Percentiles rank a stretch among this genome's conserved stretches.
These are phyloP conservation scores for Bellardia bayeri DNA, from an alignment of 2,888 invertebrate species.

Conservation along the genomic window DNA sequence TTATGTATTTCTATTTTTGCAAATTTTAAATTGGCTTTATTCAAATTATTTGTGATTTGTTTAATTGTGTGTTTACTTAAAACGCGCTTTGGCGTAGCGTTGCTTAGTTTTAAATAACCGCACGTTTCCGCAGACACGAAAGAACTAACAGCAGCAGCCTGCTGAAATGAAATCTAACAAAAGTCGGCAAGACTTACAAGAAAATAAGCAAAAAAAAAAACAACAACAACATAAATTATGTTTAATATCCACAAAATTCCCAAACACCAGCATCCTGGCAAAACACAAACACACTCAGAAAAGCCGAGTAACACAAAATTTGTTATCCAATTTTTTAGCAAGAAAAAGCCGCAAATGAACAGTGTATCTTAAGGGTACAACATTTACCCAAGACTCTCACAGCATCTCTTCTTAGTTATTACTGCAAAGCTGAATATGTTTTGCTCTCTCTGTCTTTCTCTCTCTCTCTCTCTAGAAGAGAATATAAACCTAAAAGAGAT, in stretches of 20 bases:
- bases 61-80: conserved; percentile 16
- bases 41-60: not conserved
- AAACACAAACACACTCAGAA: not conserved
- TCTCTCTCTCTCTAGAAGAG: not conserved
- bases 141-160: conserved; percentile 77
- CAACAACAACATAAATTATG: conserved; percentile 54
- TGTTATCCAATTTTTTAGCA: conserved; percentile 8
- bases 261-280: conserved; percentile 53
- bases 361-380: conserved; percentile 74
- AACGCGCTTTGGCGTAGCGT: conserved; percentile 13
- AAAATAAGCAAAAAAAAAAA: conserved; percentile 25
- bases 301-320: not conserved
- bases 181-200: conserved; percentile 77
- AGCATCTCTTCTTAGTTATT: not conserved
- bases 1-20: not conserved
- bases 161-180: conserved; percentile 72
- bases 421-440: conserved; percentile 37
- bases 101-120: conserved; percentile 75
- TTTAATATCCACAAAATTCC: conserved; percentile 56
- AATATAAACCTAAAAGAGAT: not conserved
- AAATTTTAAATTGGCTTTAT: not conserved
- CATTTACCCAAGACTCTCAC: not conserved
- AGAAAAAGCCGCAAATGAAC: conserved; percentile 71
- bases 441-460: not conserved
- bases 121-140: conserved; percentile 80